These are phyloP conservation scores for Actinia tenebrosa DNA, from an alignment of 64 coral and sea anemone genomes.

Conservation along the genomic window DNA sequence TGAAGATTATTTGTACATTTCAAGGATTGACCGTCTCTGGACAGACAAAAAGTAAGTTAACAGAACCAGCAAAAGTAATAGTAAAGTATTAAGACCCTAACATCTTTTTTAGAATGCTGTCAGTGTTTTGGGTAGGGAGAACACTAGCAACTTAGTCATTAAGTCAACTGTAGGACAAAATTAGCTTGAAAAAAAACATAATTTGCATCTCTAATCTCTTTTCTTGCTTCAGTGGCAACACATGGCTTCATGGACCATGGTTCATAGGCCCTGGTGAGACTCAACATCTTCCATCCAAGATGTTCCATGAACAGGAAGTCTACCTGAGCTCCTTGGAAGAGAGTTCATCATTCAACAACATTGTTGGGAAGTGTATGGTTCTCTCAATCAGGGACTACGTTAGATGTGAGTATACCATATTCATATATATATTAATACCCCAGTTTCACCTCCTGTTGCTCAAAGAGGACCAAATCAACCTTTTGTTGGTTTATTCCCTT, in stretches of 20 bases:
- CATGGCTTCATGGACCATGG: slow-evolving; percentile 83
- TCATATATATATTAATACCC: neutral
- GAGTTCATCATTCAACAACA: slow-evolving; percentile 42
- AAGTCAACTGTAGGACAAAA: too few relatives aligned
- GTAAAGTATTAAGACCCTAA: too few relatives aligned
- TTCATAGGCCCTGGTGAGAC: slow-evolving; percentile 83
- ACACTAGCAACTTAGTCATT: too few relatives aligned
- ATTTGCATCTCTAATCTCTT: neutral
- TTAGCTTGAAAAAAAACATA: neutral
- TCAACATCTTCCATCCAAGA: slow-evolving; percentile 83
- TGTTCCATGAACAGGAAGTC: slow-evolving; percentile 98
- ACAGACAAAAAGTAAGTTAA: slow-evolving; percentile 74
- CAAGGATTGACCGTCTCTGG: slow-evolving; percentile 94
- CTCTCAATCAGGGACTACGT: slow-evolving; percentile 91
- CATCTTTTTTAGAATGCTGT: too few relatives aligned
- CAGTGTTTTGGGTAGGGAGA: too few relatives aligned
- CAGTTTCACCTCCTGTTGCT: too few relatives aligned
- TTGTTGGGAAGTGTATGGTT: slow-evolving; percentile 84
- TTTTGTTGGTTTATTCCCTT: too few relatives aligned
- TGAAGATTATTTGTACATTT: slow-evolving; percentile 74
- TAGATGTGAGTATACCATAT: slow-evolving; percentile 68
- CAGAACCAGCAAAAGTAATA: neutral
- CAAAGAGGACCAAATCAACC: too few relatives aligned
- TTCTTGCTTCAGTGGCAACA: slow-evolving; percentile 40
- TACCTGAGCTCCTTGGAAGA: slow-evolving; percentile 87